Base-by-base conservation (phyloP, 2,888 invertebrate genomes). In the Tipula helvola region DNA sequence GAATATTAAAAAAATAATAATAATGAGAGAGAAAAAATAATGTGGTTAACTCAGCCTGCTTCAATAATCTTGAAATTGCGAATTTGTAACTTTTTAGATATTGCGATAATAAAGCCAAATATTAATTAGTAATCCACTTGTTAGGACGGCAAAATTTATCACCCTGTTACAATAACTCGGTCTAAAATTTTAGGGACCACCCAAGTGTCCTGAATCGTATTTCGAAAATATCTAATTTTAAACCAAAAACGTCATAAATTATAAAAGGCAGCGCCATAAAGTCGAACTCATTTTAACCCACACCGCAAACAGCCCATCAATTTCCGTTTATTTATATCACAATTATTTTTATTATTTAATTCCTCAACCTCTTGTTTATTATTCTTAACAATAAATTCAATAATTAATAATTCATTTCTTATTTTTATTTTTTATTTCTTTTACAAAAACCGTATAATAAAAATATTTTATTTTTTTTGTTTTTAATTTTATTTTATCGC, bases 311-410 rank as follows among this genome's bases (percentile, higher is more conserved):
- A 28, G 71, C 71, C 71, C 71, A 71, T 71, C 71, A 71, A 71
- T 71, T 71, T 71, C 71, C 71, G 71, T 71, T 71, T 71, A 71
- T 71, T 71, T 71, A 71, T 71, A 71, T 71, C 71, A 71, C 71
- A 71, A 71, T 71, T 71, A 71, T 71, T 71, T 71, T 71, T 71
- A 71, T 71, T 71, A 71, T 71, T 71, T 71, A 71, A 71, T 71
- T 71, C 71, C 28, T 71, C 71, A 71, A 71, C 71, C 71, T 71
- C 71, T 28, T 71, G 71, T 71, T 71, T 71, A 71, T 71, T 71
- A 71, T 71, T 28, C 18, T 18, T 71, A 71, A 71, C 71, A 71
- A 71, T 71, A 71, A 71, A 71, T 71, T 71, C 71, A 71, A 71
- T 71, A 71, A 71, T 71, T 71, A 71, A 71, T 71, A 71, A 71